Base-by-base conservation (phyloP, 2,888 invertebrate genomes). In the Metacarcinus magister region DNA sequence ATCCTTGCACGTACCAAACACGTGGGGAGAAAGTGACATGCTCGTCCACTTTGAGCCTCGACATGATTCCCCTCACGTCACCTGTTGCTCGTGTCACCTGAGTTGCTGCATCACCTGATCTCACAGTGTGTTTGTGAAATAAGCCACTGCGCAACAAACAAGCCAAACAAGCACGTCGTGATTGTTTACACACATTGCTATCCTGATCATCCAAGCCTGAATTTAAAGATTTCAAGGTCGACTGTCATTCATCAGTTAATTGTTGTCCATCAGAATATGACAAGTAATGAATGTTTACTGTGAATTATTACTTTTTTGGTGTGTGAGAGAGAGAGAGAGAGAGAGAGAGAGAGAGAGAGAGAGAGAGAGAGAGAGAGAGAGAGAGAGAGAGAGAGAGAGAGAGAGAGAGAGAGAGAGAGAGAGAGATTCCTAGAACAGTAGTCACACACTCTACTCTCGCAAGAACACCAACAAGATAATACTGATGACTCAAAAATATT, bases 391-490 rank as follows among this genome's bases (percentile, higher is more conserved):
- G 43, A 39, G 44, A 43, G 43, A 90, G 16, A 90, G 90, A 43
- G 90, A 90, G 90, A 90, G 90, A 90, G 43, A 39, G 90, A 90
- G 43, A 43, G 90, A 32, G 90, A 43, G 39, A 90, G 90, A 43
- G 90, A 90, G 43, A 90, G 90, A 39, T 39, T 39, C 39, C 39
- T 2, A 48, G 8, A 48, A 48, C 48, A 48, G 2, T 48, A 48
- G 10, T 48, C 8, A 13, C 13, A 48, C 48, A 39, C 13, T 13
- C 48, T 48, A 48, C 48, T 48, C 8, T 48, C 13, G 2, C 48
- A 13, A 48, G 13, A 13, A 48, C 3, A 48, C 48, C 48, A 48
- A 16, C 48, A 48, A 48, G 8, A 48, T 8, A 48, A 16, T 48
- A 48, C 8, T 48, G 13, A 48, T 48, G 48, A 48, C 0, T 48